These are phyloP conservation scores for Eolophus roseicapilla DNA, from an alignment of 2,113 vertebrate species.

Conservation along the genomic window DNA sequence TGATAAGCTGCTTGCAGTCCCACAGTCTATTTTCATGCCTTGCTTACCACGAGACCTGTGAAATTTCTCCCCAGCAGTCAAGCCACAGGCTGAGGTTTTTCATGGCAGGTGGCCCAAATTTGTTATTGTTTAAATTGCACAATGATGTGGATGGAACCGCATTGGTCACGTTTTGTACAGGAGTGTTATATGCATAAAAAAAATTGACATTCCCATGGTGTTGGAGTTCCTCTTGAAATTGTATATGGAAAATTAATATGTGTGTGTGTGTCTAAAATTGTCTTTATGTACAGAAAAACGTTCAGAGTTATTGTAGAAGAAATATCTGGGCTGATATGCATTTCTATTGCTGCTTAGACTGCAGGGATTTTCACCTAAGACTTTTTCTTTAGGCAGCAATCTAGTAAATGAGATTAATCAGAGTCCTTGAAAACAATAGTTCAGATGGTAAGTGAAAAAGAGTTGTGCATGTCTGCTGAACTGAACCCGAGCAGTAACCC, in stretches of 20 bases:
- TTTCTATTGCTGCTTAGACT: not conserved
- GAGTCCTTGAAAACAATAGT: not conserved
- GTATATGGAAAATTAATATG: not conserved
- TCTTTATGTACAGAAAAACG: not conserved
- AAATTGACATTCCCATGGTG: not conserved
- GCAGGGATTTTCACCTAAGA: not conserved
- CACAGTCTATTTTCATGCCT: slow-evolving; percentile 7
- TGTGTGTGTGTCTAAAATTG: not conserved
- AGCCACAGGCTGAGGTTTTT: not conserved
- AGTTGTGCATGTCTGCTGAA: not conserved
- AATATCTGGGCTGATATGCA: not conserved
- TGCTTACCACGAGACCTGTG: not conserved
- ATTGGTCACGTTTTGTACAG: not conserved
- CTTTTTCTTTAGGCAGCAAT: not conserved
- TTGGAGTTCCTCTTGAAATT: not conserved
- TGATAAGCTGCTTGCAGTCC: not conserved
- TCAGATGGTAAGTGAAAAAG: not conserved
- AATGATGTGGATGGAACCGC: not conserved
- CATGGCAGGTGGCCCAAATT: slow-evolving; percentile 27
- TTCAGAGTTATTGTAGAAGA: not conserved
- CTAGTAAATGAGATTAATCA: not conserved
- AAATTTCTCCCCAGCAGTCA: slow-evolving; percentile 42
- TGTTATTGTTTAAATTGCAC: not conserved
- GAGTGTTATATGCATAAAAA: not conserved
- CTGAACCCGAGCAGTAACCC: not conserved